Evolutionary conservation across 2,113 vertebrate species (phyloP).

Genomic region (Monopterus albus): DNA sequence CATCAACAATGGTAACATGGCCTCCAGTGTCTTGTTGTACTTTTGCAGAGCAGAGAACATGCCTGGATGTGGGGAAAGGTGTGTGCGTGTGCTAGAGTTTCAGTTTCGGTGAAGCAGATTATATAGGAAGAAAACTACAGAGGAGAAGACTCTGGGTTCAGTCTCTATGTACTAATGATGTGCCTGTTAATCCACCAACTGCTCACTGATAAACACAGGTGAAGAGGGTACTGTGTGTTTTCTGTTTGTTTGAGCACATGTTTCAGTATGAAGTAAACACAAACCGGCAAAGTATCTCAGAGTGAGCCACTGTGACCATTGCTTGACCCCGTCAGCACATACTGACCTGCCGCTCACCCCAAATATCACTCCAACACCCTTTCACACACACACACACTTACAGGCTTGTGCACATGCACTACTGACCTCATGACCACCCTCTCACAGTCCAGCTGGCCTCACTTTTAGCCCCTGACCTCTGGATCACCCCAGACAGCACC

Average conservation of each 20-base stretch:
- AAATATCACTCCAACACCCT: constrained; percentile 44
- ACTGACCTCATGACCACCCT: constrained; percentile 77
- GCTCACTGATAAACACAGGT: constrained; percentile 31
- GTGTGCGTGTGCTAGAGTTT: constrained; percentile 2
- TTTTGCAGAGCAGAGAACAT: constrained; percentile 62
- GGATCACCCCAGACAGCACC: constrained; percentile 63
- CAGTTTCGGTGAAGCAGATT: constrained; percentile 12
- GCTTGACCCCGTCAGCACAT: constrained; percentile 72
- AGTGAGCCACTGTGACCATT: constrained; percentile 72
- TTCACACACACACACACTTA: not conserved
- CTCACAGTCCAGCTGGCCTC: constrained; percentile 82
- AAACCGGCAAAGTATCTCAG: constrained; percentile 19
- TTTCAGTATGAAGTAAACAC: constrained; percentile 5
- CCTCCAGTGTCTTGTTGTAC: constrained; percentile 72
- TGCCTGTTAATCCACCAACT: constrained; percentile 48
- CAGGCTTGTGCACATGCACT: constrained; percentile 14
- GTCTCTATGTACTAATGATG: constrained; percentile 21
- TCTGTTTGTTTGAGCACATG: constrained; percentile 21
- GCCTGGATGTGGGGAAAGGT: constrained; percentile 48
- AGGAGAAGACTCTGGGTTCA: constrained; percentile 40
- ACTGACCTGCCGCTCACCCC: constrained; percentile 84
- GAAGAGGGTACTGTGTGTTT: constrained; percentile 4
- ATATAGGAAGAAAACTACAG: not conserved
- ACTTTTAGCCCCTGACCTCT: constrained; percentile 85
- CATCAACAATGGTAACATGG: constrained; percentile 78